Evolutionary conservation across 2,888 invertebrate genomes (phyloP), one percentile per base, ranked within the genome.

Genomic region (Amphipoea lucens): DNA sequence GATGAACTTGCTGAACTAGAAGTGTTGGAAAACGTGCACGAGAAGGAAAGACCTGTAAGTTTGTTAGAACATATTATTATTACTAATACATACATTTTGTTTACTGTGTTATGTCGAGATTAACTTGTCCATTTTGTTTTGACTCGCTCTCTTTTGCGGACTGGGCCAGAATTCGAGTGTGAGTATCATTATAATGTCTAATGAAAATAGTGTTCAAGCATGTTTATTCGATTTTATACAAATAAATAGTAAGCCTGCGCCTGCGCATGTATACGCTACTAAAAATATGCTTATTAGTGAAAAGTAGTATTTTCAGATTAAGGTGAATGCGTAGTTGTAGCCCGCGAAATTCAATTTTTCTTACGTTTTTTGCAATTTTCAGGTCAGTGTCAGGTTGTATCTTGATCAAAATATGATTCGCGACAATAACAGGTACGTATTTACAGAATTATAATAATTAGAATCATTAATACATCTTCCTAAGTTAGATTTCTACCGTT

Each of bases 1-100:
- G 99, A 99, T 91, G 99, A 98, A 93, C 97, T 98, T 69, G 98
- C 98, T 1, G 98, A 98, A 93, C 96, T 98, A 72, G 99, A 98
- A 93, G 98, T 98, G 86, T 97, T 98, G 90, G 99, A 98, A 89
- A 98, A 98, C 85, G 96, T 98, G 0, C 97, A 98, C 69, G 99
- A 99, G 91, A 99, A 99, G 91, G 98, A 98, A 84, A 98, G 98
- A 94, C 98, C 99, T 74, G 98, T 99, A 94, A 97, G 97, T 94
- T 60, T 42, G 5, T 40, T 36, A 20, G 4, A 23, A 45, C 29
- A 14, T 36, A 23, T 7, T 60, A 51, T 36, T 69, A 23, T 23
- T n/a, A 20, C 5, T 51, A n/a, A 11, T 42, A 17, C 20, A 63
- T 62, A 29, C 0, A 3, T 48, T 60, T 51, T 51, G 5, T 51